These are phyloP conservation scores for Lepus townsendii DNA, from an alignment of 2,797 vertebrate species.

Conservation along the genomic window DNA sequence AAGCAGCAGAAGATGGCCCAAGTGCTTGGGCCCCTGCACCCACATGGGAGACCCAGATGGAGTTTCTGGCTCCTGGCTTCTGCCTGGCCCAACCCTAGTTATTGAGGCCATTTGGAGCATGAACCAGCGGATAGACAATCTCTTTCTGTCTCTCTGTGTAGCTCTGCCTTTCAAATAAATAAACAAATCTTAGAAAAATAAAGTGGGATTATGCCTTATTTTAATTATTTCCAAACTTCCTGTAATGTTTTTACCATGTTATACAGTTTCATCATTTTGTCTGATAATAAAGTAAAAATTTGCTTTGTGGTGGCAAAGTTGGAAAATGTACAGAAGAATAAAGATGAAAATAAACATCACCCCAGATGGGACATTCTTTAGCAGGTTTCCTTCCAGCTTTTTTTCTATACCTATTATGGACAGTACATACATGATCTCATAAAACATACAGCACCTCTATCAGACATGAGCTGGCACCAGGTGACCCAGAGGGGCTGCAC, in stretches of 20 bases:
- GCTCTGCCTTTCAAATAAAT: too few species aligned
- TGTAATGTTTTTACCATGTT: accelerated
- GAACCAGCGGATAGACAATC: too few species aligned
- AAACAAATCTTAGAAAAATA: too few species aligned
- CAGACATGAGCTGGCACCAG: background rate
- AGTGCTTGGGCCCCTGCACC: too few species aligned
- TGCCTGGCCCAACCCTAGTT: too few species aligned
- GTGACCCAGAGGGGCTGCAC: background rate
- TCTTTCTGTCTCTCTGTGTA: too few species aligned
- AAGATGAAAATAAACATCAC: background rate
- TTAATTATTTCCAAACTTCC: background rate
- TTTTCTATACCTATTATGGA: background rate
- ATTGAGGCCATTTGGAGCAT: too few species aligned
- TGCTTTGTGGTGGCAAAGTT: background rate
- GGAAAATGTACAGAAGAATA: background rate
- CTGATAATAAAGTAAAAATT: background rate
- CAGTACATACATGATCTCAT: background rate
- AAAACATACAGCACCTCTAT: background rate
- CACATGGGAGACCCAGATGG: too few species aligned
- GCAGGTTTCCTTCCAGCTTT: background rate
- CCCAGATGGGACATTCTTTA: background rate
- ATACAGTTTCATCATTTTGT: background rate
- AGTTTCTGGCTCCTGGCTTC: too few species aligned
- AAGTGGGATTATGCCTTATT: background rate
- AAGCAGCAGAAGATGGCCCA: too few species aligned